These are phyloP conservation scores for Halichoeres trimaculatus DNA, from an alignment of 2,113 vertebrate genomes.

Conservation along the genomic window DNA sequence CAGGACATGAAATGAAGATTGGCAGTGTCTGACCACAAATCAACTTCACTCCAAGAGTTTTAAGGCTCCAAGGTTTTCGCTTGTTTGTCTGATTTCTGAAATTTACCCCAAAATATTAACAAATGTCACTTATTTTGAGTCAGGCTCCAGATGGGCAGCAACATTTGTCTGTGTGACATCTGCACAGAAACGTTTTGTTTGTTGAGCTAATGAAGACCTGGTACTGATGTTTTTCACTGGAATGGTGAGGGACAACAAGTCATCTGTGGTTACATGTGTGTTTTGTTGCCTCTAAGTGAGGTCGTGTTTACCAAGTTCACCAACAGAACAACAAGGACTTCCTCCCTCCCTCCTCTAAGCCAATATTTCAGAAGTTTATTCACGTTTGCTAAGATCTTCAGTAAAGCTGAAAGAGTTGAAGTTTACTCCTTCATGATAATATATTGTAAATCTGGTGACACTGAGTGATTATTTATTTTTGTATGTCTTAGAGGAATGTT, in stretches of 20 bases:
- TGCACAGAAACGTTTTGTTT: not conserved
- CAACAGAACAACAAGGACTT: not conserved
- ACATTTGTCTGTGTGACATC: not conserved
- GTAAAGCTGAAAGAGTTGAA: no score
- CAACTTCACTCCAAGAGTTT: constrained; percentile 18
- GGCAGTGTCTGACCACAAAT: constrained; percentile 25
- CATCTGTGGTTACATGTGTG: not conserved
- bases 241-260: not conserved
- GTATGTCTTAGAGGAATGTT: not conserved
- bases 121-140: constrained; percentile 1
- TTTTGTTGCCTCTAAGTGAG: not conserved
- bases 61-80: not conserved
- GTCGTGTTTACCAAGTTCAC: not conserved
- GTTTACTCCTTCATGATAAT: no score
- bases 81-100: constrained; percentile 1
- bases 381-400: no score
- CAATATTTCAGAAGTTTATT: not conserved
- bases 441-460: no score
- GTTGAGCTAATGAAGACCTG: not conserved
- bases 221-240: not conserved
- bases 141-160: not conserved
- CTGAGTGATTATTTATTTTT: not conserved
- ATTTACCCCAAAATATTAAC: constrained; percentile 17
- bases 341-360: not conserved
- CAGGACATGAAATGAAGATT: constrained; percentile 21